Conservation (phyloP, 2,888 invertebrate genomes). For the Ormyrus thymus region DNA sequence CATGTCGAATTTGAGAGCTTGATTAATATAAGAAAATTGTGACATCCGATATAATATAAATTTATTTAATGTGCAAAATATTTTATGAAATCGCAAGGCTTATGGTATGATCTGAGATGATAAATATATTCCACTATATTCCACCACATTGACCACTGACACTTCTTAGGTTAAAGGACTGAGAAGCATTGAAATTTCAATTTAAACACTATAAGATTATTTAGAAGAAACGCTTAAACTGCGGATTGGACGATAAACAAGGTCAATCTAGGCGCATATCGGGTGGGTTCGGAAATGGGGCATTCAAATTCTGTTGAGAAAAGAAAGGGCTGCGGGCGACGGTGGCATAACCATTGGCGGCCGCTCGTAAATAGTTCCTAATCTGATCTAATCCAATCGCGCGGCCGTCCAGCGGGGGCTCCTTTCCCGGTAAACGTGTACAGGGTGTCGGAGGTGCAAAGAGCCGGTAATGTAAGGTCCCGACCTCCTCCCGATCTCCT, state of each 20-base stretch:
- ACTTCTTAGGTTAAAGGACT: too few relatives aligned
- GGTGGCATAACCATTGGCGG: conserved; percentile 12
- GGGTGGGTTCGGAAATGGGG: not conserved
- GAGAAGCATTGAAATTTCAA: too few relatives aligned
- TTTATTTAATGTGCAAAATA: too few relatives aligned
- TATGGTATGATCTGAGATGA: too few relatives aligned
- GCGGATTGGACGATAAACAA: not conserved
- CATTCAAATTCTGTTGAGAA: conserved; percentile 18
- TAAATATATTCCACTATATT: too few relatives aligned
- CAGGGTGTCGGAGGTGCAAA: not conserved
- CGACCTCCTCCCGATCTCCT: not conserved
- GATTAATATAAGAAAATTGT: too few relatives aligned
- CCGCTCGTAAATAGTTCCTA: not conserved
- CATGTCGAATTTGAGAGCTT: too few relatives aligned
- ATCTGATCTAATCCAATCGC: conserved; percentile 32
- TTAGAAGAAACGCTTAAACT: not conserved
- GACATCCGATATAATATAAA: too few relatives aligned
- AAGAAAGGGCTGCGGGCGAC: not conserved
- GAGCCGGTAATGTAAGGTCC: not conserved
- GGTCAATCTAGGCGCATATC: not conserved
- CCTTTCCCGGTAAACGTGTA: not conserved
- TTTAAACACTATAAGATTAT: too few relatives aligned
- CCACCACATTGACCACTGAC: too few relatives aligned
- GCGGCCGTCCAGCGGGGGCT: not conserved
- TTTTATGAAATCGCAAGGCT: too few relatives aligned